Percentiles rank a stretch among this genome's conserved stretches.
Evolutionary conservation across 1,140 invertebrate genomes (phyloP).

Genomic region (Ceratina japonica): DNA sequence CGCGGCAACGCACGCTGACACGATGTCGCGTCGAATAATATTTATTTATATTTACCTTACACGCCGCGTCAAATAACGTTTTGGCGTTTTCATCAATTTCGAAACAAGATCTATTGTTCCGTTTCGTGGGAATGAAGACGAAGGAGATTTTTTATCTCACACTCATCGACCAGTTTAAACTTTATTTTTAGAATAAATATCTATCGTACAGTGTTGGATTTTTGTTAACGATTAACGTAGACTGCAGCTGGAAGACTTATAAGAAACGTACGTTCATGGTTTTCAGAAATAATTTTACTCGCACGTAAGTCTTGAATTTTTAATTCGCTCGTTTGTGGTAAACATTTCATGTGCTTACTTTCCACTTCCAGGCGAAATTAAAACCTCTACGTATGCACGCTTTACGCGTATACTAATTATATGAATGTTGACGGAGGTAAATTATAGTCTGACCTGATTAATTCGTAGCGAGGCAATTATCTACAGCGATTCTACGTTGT

Average conservation of each 20-base stretch:
- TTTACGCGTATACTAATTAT: not conserved
- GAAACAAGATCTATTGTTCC: not conserved
- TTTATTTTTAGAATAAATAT: too few species aligned
- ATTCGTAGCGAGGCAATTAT: not conserved
- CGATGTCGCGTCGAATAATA: slow-evolving; percentile 54
- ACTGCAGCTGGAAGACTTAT: not conserved
- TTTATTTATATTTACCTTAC: slow-evolving; percentile 58
- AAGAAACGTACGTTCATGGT: too few species aligned
- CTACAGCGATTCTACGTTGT: too few species aligned
- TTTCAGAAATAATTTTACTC: too few species aligned
- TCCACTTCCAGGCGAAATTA: not conserved
- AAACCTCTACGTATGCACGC: not conserved
- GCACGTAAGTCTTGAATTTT: not conserved
- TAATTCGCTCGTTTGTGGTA: not conserved
- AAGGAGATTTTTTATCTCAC: too few species aligned
- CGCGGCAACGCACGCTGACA: slow-evolving; percentile 21
- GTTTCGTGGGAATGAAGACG: not conserved
- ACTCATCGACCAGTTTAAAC: too few species aligned
- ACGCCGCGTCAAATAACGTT: not conserved
- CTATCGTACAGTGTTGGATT: too few species aligned
- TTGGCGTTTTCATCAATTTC: not conserved
- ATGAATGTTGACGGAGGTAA: not conserved
- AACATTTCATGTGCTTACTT: not conserved
- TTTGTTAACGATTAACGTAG: not conserved
- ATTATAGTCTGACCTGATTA: not conserved